Conservation (phyloP, 2,888 invertebrate species). For the Brenthis daphne region DNA sequence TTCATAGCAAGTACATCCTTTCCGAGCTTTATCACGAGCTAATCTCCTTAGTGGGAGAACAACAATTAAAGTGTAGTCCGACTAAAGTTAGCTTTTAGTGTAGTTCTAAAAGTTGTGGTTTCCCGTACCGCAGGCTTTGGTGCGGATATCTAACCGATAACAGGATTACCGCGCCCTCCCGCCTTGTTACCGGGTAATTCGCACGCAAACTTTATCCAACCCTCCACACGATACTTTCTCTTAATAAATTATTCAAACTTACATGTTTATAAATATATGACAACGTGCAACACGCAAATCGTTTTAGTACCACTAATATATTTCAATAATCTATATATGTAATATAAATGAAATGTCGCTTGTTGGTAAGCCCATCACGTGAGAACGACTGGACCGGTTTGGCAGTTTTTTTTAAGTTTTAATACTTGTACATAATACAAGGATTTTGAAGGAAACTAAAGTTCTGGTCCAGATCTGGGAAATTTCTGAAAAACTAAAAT, state of each 20-base stretch:
- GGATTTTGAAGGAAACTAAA: too few species aligned
- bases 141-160: constrained; percentile 69
- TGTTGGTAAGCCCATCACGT: too few species aligned
- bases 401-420: too few species aligned
- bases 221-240: constrained; percentile 55
- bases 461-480: too few species aligned
- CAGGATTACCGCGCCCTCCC: constrained; percentile 70
- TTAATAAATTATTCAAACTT: constrained; percentile 45
- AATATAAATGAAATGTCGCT: too few species aligned
- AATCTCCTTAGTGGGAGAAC: constrained; percentile 44
- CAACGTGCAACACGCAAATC: background rate
- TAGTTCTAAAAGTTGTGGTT: constrained; percentile 56
- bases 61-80: constrained; percentile 54
- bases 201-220: constrained; percentile 67
- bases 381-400: too few species aligned
- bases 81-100: constrained; percentile 53
- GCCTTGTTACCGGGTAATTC: constrained; percentile 67
- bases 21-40: constrained; percentile 36
- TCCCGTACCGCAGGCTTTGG: constrained; percentile 49
- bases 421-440: too few species aligned
- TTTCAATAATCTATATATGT: too few species aligned
- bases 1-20: constrained; percentile 14
- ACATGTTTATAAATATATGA: constrained; percentile 3
- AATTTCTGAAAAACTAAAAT: too few species aligned
- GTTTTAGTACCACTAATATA: background rate